phyloP scores from a whole-genome alignment of 2,797 vertebrate genomes.

The Sebastolobus alascanus region DNA sequence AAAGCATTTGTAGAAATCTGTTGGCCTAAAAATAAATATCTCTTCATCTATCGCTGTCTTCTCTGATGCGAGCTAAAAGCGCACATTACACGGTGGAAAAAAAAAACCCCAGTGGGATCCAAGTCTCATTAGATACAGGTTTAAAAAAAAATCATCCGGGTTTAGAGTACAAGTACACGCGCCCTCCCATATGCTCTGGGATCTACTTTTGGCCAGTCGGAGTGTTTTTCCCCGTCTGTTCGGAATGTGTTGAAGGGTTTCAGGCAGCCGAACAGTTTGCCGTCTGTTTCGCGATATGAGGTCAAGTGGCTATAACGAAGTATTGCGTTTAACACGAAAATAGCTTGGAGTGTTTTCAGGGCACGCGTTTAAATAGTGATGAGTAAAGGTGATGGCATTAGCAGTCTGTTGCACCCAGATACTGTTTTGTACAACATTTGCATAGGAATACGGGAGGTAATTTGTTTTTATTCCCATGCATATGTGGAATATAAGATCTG shows the following conservation, averaged over 20 bases:
- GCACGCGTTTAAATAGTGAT: conserved; percentile 8
- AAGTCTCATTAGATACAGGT: conserved; percentile 57
- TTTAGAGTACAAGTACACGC: conserved; percentile 40
- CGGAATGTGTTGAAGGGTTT: conserved; percentile 27
- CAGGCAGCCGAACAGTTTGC: conserved; percentile 23
- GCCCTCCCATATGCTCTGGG: conserved; percentile 66
- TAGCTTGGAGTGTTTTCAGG: neutral
- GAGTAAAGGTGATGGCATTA: neutral
- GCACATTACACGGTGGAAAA: neutral
- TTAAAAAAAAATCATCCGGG: conserved; percentile 38
- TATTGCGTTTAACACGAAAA: neutral
- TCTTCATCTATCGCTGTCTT: neutral
- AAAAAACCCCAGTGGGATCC: conserved; percentile 2
- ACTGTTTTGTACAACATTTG: neutral
- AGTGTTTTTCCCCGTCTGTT: conserved; percentile 57
- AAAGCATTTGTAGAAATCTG: conserved; percentile 25
- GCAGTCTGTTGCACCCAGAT: neutral
- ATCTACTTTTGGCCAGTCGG: conserved; percentile 49
- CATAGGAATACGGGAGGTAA: neutral
- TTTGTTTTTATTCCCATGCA: neutral
- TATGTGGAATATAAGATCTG: neutral
- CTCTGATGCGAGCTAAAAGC: conserved; percentile 18
- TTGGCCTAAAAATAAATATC: conserved; percentile 21
- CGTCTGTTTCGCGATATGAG: conserved; percentile 29
- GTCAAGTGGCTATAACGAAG: conserved; percentile 29